phyloP scores from a whole-genome alignment of 2,888 invertebrate species.

The Drosophila bunnanda region DNA sequence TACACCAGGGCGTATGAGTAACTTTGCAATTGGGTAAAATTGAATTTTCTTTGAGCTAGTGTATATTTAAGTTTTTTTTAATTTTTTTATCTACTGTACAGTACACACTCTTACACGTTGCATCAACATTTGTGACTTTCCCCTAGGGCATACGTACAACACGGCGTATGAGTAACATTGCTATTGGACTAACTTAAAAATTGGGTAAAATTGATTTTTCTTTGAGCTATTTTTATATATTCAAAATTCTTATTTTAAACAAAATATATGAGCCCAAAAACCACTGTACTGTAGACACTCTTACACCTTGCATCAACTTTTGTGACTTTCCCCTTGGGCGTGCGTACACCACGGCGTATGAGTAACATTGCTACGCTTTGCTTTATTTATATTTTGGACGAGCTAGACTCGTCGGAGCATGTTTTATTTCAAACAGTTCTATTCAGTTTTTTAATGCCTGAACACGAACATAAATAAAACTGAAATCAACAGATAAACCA shows the following conservation, averaged over 20 bases:
- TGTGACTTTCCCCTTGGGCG: conserved; percentile 3
- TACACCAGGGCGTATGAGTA: too few species aligned
- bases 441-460: conserved; percentile 35
- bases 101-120: not conserved
- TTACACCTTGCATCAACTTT: not conserved
- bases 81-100: too few species aligned
- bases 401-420: too few species aligned
- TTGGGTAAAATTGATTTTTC: not conserved
- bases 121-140: conserved; percentile 7
- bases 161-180: too few species aligned
- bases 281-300: conserved; percentile 6
- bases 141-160: too few species aligned
- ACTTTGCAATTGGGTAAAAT: too few species aligned
- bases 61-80: too few species aligned
- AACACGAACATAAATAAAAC: conserved; percentile 38
- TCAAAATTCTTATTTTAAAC: not conserved
- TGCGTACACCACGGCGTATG: conserved; percentile 55
- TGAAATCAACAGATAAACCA: conserved; percentile 27
- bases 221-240: not conserved
- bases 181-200: too few species aligned
- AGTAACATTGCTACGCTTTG: conserved; percentile 38
- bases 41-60: too few species aligned
- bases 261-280: too few species aligned
- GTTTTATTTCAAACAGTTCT: conserved; percentile 37
- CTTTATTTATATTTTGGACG: conserved; percentile 34